Evolutionary conservation across 2,888 invertebrate genomes (phyloP), one percentile per base, ranked within the genome.

Genomic region (Leucozona laternaria): DNA sequence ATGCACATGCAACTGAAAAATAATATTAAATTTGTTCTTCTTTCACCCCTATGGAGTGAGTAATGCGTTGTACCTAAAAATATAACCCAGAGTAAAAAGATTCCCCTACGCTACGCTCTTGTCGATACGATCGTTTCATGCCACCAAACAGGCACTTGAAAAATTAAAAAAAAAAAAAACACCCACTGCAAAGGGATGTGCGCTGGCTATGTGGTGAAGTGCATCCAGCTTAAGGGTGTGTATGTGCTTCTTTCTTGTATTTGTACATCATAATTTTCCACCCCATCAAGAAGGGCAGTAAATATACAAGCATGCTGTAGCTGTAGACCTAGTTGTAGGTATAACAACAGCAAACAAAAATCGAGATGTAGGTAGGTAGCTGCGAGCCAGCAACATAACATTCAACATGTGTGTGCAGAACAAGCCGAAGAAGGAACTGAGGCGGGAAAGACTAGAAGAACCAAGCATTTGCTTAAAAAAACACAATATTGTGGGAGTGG

Each of bases 361-460:
- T 22, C 11, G 31, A 71, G 45, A 64, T 10, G 4, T n/a, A 15
- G 28, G 11, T 50, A 43, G 22, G 11, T 20, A 20, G 40, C 37
- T 1, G 40, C 37, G 0, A 25, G 37, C 64, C 22, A 70, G 20
- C 48, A 34, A 6, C 31, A 31, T 1, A 28, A 81, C 48, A 70
- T 76, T 81, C 80, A 81, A 81, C 80, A 81, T 81, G 80, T 81
- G 80, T 75, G 80, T 64, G 76, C 55, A 70, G 73, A 76, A 62
- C 55, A 55, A 62, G 62, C 53, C 25, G 31, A 68, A 60, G 66
- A 64, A 73, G 55, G 58, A 73, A 48, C 71, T 40, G n/a, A 50
- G 40, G 79, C 50, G 50, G 66, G 66, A 50, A 68, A 73, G 60
- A 78, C 53, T 60, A 71, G 68, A 60, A 48, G 43, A 72, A 79